Conservation (phyloP, 1,140 invertebrate species). For the Leptopilina boulardi region DNA sequence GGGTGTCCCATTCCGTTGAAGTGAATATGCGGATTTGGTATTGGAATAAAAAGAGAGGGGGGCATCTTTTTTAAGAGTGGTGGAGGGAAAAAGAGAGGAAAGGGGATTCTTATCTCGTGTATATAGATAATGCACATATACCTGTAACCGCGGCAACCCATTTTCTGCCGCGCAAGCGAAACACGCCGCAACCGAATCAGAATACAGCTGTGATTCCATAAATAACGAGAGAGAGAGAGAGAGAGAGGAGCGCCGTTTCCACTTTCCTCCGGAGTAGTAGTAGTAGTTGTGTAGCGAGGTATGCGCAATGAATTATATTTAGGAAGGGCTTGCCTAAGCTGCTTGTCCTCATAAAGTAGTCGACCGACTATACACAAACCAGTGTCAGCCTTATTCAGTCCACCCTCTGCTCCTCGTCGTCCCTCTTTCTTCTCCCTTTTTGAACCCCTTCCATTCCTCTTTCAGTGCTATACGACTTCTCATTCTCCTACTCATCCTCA, state of each 20-base stretch:
- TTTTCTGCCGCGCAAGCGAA: constrained; percentile 50
- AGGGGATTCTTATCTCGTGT: constrained; percentile 46
- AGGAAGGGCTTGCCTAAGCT: constrained; percentile 62
- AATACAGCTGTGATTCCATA: constrained; percentile 70
- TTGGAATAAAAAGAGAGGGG: constrained; percentile 16
- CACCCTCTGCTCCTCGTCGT: not conserved
- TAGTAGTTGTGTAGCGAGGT: constrained; percentile 42
- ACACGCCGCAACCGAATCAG: constrained; percentile 50
- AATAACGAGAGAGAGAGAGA: constrained; percentile 65
- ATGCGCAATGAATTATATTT: constrained; percentile 68
- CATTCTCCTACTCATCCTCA: not conserved
- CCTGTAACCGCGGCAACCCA: constrained; percentile 35
- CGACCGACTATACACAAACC: constrained; percentile 15
- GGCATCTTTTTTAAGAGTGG: constrained; percentile 35
- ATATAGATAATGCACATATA: constrained; percentile 54
- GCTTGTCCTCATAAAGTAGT: constrained; percentile 35
- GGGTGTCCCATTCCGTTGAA: not conserved
- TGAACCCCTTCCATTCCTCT: not conserved
- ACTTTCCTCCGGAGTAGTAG: too few relatives aligned
- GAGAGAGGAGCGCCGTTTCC: too few relatives aligned
- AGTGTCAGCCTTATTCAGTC: constrained; percentile 31
- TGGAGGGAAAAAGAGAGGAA: constrained; percentile 17
- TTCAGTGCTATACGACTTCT: not conserved
- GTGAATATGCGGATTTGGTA: not conserved
- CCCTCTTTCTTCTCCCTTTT: not conserved